phyloP scores from a whole-genome alignment of 2,888 invertebrate species.

The Girardia tigrina region DNA sequence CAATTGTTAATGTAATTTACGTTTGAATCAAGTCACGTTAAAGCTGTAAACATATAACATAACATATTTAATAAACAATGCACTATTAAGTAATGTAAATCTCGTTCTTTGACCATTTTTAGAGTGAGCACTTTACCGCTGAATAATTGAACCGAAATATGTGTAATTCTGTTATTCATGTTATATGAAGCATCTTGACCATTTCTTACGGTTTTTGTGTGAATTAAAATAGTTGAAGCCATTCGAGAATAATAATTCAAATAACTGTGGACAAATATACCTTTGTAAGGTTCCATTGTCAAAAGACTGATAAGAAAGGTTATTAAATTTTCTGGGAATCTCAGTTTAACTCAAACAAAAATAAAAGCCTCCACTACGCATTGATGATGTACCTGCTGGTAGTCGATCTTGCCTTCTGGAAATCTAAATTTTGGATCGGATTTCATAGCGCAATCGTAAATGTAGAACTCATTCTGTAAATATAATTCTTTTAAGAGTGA shows the following conservation, averaged over 20 bases:
- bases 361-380: constrained; percentile 17
- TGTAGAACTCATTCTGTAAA: no score
- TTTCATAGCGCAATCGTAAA: no score
- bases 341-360: constrained; percentile 29
- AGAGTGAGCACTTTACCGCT: constrained; percentile 29
- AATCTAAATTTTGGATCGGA: no score
- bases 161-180: constrained; percentile 73
- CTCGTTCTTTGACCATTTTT: constrained; percentile 32
- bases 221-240: constrained; percentile 20
- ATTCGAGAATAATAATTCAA: constrained; percentile 30
- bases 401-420: constrained; percentile 8
- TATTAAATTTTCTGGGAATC: constrained; percentile 83
- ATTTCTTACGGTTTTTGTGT: neutral
- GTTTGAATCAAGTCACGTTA: no score
- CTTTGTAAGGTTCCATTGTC: constrained; percentile 84
- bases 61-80: constrained; percentile 30
- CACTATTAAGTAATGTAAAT: constrained; percentile 25
- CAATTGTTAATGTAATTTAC: no score
- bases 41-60: no score
- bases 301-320: constrained; percentile 83
- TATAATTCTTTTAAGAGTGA: no score
- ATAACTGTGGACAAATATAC: constrained; percentile 26
- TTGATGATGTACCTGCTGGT: neutral
- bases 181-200: neutral
- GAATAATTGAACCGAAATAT: constrained; percentile 85